Base-by-base conservation (phyloP, 2,113 vertebrate species). In the Anas platyrhynchos region DNA sequence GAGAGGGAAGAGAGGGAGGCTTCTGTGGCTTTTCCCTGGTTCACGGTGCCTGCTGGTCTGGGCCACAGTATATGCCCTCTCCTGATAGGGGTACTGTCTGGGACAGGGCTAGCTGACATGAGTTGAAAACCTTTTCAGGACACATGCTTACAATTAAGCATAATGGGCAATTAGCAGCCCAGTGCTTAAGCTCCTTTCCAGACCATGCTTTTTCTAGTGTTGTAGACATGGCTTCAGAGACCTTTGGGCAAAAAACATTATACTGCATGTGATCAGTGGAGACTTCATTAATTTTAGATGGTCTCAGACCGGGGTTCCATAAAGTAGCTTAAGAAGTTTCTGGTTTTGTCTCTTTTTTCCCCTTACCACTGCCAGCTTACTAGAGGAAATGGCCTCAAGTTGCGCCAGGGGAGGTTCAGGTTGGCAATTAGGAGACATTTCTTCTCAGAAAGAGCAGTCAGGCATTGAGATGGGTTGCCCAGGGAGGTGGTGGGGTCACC, bases 151-250 rank as follows among this genome's bases (percentile, higher is more conserved):
- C 54, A 65, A 41, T 91, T 85, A 76, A 91, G 34, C 41, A 56
- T 80, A 89, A 93, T 58, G 55, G 59, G 7, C 89, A 94, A 91
- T 91, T 93, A 93, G 81, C n/a, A 67, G 54, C n/a, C 31, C 31
- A 25, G 31, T 59, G 23, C 71, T 89, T 83, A 87, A 85, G 26
- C 23, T 88, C 17, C 14, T 94, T 94, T 95, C 54, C 71, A 87
- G 62, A 48, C 16, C 16, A 22, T 52, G 4, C 14, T 62, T 89
- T 87, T 74, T 41, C 29, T 72, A 56, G 16, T n/a, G 15, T 55
- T 87, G 34, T 22, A 77, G 71, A 68, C 58, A 69, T 8, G 79
- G 38, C 48, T 87, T 87, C 56, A 87, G 62, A 65, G 26, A 65
- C 59, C 43, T 91, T 75, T 52, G 32, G 48, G 74, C 14, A 86